Conservation (phyloP, 2,113 vertebrate genomes). For the Anhinga anhinga region DNA sequence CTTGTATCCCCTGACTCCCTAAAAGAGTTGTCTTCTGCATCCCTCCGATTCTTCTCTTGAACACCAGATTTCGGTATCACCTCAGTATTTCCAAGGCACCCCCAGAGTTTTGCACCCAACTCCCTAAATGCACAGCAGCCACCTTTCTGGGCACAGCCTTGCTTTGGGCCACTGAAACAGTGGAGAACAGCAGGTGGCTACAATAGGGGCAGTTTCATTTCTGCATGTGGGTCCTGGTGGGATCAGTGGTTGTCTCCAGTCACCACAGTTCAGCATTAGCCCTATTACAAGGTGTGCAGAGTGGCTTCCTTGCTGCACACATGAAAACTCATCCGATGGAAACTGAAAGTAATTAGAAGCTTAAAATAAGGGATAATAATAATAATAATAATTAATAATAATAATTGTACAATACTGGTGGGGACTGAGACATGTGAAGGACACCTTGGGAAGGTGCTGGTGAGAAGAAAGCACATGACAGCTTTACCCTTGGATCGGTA, state of each 20-base stretch:
- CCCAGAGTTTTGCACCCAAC: not conserved
- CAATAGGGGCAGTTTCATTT: not conserved
- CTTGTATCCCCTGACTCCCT: not conserved
- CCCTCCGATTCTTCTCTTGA: not conserved
- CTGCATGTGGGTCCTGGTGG: not conserved
- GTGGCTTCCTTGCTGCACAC: not conserved
- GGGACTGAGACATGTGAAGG: not conserved
- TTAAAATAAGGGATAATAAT: not conserved
- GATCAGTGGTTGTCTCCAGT: not conserved
- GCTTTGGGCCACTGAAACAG: not conserved
- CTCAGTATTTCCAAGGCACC: not conserved
- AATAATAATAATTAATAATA: not conserved
- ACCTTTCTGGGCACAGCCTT: not conserved
- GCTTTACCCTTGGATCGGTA: rapidly evolving
- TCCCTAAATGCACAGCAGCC: not conserved
- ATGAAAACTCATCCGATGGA: not conserved
- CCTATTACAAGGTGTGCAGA: not conserved
- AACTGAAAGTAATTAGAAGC: not conserved
- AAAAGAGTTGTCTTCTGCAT: not conserved
- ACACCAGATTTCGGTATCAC: not conserved
- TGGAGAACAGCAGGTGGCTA: not conserved
- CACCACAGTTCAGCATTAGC: not conserved
- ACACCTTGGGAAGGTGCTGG: not conserved
- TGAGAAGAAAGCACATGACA: not conserved
- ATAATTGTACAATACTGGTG: not conserved